phyloP scores from a whole-genome alignment of 53 echinoderm and acorn worm species.

The Echinometra lucunter region DNA sequence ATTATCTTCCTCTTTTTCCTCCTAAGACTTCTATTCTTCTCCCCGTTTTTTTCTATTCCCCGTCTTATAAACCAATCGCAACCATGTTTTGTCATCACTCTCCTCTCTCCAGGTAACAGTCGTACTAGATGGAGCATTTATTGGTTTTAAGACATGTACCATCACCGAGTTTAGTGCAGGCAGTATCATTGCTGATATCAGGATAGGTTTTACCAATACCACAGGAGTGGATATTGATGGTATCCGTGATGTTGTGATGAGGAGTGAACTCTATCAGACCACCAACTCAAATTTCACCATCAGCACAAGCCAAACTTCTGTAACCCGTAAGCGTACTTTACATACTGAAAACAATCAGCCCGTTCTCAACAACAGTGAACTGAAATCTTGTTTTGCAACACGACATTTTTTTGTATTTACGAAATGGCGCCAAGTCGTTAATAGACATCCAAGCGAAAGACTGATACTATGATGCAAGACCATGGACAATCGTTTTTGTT shows the following conservation, averaged over 20 bases:
- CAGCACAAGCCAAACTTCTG: slow-evolving; percentile 33
- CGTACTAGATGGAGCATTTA: background rate
- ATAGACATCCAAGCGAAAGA: too few species aligned
- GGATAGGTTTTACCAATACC: background rate
- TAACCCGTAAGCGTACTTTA: slow-evolving; percentile 39
- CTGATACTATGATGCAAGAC: too few species aligned
- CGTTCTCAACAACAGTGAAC: too few species aligned
- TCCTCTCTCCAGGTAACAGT: background rate
- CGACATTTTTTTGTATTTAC: too few species aligned
- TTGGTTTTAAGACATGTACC: background rate
- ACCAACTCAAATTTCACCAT: slow-evolving; percentile 48
- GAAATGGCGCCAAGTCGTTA: background rate
- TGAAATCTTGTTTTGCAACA: too few species aligned
- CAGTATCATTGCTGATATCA: slow-evolving; percentile 20
- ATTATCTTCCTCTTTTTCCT: background rate
- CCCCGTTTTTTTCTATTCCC: background rate
- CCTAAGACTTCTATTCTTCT: background rate
- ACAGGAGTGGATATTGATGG: background rate
- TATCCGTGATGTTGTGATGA: background rate
- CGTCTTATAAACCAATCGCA: background rate
- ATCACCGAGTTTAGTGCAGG: slow-evolving; percentile 12
- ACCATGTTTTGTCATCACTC: background rate
- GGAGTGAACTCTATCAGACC: background rate
- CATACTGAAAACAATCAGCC: too few species aligned
- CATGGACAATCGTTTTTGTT: too few species aligned